These are phyloP conservation scores for Diceros bicornis DNA, from an alignment of 2,797 vertebrate genomes.

Conservation along the genomic window DNA sequence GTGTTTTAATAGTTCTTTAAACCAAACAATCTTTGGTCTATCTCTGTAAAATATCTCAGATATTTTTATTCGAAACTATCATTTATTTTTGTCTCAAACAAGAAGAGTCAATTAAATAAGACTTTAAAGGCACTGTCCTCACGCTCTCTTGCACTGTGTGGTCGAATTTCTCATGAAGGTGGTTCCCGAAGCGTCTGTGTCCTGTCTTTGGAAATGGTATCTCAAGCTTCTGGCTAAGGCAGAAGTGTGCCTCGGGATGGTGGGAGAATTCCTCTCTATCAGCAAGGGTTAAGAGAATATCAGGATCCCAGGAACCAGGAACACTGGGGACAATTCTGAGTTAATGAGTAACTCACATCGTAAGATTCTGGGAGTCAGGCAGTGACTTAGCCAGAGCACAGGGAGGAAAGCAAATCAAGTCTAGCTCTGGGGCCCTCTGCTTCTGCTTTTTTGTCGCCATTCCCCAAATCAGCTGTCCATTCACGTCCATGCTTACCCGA, in stretches of 20 bases:
- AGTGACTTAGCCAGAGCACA: not conserved
- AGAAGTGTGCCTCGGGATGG: not conserved
- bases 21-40: conserved; percentile 62
- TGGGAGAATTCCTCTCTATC: not conserved
- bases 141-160: not conserved
- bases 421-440: too few relatives aligned
- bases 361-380: not conserved
- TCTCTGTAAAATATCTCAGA: conserved; percentile 60
- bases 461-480: not conserved
- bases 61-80: conserved; percentile 77
- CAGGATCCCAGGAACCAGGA: not conserved
- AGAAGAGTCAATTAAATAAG: conserved; percentile 55
- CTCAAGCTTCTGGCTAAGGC: not conserved
- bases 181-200: rapidly evolving
- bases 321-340: not conserved
- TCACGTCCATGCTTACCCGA: not conserved
- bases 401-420: not conserved
- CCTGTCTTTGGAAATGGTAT: not conserved
- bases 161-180: not conserved
- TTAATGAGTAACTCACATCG: not conserved
- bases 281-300: not conserved
- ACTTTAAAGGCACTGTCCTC: not conserved
- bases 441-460: not conserved
- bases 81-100: conserved; percentile 71
- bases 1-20: conserved; percentile 85